Percentiles rank a stretch among this genome's conserved stretches.
Conservation (phyloP, 2,113 vertebrate species). For the Athene noctua region DNA sequence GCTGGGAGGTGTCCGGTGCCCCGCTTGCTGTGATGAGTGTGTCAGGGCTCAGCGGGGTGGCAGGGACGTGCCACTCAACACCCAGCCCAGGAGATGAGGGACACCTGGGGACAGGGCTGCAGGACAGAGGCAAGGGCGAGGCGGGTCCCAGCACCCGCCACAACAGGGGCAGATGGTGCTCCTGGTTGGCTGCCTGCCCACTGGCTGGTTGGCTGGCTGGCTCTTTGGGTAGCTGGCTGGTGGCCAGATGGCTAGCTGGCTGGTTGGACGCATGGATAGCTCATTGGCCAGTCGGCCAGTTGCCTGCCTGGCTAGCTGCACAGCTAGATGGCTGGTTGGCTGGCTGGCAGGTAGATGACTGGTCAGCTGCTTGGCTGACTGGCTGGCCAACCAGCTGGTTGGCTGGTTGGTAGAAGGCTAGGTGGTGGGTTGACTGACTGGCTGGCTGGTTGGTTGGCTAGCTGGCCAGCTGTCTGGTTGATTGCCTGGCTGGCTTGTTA, state of each 20-base stretch:
- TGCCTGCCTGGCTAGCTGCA: background rate
- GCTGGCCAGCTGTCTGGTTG: too few species aligned
- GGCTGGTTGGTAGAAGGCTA: background rate
- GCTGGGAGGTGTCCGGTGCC: background rate
- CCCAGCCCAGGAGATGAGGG: background rate
- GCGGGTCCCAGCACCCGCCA: background rate
- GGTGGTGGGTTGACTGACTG: too few species aligned
- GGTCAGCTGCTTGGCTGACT: too few species aligned
- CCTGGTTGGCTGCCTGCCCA: background rate
- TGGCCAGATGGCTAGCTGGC: background rate
- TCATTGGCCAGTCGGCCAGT: background rate
- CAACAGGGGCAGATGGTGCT: background rate
- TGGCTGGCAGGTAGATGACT: too few species aligned
- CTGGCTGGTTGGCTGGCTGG: background rate
- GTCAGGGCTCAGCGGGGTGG: background rate
- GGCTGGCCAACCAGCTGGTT: background rate
- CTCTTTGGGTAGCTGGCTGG: background rate
- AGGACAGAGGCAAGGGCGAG: background rate
- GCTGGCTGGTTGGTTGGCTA: too few species aligned
- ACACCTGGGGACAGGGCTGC: background rate
- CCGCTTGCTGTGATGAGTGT: background rate
- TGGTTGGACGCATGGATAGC: background rate
- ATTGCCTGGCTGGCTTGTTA: too few species aligned
- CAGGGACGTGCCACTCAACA: background rate
- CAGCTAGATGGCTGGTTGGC: background rate